phyloP scores from a whole-genome alignment of 1,140 invertebrate genomes.

The Muscidifurax raptorellus region DNA sequence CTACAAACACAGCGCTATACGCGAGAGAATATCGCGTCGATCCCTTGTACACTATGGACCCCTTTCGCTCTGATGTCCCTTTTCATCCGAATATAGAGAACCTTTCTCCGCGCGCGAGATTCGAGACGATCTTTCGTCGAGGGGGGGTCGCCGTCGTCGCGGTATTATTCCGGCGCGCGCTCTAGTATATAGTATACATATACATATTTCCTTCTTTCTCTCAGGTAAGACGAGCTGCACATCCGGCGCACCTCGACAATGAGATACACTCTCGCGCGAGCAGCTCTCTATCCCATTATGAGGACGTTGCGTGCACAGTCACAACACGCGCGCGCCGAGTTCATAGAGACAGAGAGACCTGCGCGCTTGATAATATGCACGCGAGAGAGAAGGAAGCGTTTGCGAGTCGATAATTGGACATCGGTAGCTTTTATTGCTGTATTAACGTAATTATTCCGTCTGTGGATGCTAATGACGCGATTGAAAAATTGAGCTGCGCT shows the following conservation, averaged over 20 bases:
- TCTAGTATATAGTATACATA: not conserved
- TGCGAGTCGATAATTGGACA: too few relatives aligned
- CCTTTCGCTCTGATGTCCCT: constrained; percentile 44
- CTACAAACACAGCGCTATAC: constrained; percentile 45
- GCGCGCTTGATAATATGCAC: too few relatives aligned
- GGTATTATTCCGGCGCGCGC: constrained; percentile 5
- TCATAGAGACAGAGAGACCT: not conserved
- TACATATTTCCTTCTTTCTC: constrained; percentile 2
- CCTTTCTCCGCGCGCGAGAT: not conserved
- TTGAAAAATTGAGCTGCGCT: not conserved
- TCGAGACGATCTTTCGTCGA: not conserved
- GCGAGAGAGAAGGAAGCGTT: too few relatives aligned
- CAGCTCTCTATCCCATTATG: constrained; percentile 1
- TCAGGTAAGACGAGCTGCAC: not conserved
- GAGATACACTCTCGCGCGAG: not conserved
- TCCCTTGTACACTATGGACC: not conserved
- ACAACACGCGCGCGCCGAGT: constrained; percentile 9
- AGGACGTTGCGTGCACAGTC: not conserved
- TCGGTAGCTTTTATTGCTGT: too few relatives aligned
- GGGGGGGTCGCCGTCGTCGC: not conserved
- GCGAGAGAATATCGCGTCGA: not conserved
- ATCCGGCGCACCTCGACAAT: constrained; percentile 9
- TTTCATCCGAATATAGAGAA: not conserved
- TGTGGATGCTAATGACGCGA: not conserved
- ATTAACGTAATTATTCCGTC: too few relatives aligned